Evolutionary conservation across 2,888 invertebrate species (phyloP).

Genomic region (Thecocarcelia acutangulata): DNA sequence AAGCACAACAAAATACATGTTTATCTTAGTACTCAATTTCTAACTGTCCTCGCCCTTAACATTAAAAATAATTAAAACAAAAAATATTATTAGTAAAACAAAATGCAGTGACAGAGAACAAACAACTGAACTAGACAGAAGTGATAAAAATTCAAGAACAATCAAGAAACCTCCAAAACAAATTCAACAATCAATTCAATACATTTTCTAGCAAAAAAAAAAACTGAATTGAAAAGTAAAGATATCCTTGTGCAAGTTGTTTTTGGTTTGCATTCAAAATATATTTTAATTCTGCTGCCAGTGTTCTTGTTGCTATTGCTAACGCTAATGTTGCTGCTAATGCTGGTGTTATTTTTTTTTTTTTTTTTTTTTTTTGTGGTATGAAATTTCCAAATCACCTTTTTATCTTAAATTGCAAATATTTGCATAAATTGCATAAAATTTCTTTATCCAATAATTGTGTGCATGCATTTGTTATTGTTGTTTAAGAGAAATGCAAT

Average conservation of each 20-base stretch:
- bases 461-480: constrained; percentile 16
- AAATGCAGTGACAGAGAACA: constrained; percentile 9
- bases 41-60: constrained; percentile 55
- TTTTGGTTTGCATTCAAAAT: constrained; percentile 13
- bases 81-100: no score
- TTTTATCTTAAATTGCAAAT: constrained; percentile 72
- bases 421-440: constrained; percentile 72
- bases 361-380: background rate
- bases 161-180: constrained; percentile 31
- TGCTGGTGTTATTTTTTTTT: no score
- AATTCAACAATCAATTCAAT: constrained; percentile 44
- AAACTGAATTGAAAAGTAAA: background rate
- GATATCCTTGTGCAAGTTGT: constrained; percentile 16
- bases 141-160: constrained; percentile 47
- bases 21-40: constrained; percentile 47
- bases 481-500: constrained; percentile 44
- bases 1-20: constrained; percentile 7
- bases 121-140: constrained; percentile 25
- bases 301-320: background rate
- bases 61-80: constrained; percentile 54
- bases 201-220: background rate
- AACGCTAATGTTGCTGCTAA: background rate
- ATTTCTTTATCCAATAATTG: constrained; percentile 57
- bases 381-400: constrained; percentile 52
- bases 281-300: constrained; percentile 16